Base-by-base conservation (phyloP, 2,113 vertebrate genomes). In the Dipodomys stephensi region DNA sequence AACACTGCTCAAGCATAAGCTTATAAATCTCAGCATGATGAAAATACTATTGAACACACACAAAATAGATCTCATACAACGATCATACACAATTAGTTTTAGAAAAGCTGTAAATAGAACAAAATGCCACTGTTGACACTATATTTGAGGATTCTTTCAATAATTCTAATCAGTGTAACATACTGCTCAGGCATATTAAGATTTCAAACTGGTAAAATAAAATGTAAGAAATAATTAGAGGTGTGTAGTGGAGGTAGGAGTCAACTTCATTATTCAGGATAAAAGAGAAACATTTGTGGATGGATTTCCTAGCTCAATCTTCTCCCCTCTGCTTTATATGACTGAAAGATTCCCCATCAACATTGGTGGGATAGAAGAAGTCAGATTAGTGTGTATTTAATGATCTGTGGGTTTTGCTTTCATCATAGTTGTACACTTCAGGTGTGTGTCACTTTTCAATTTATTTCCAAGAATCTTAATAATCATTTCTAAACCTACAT, bases 251-350 rank as follows among this genome's bases (percentile, higher is more conserved):
- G 25, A 74, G 83, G 22, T 46, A 62, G 18, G 8, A 79, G 8
- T 13, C 57, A 90, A 44, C 23, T 87, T 91, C 46, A 73, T 96
- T 93, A 88, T 88, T 64, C 46, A 83, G 62, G 39, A 71, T 65
- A 49, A 30, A 71, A 68, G 27, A 68, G 3, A 92, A 19, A 11
- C 15, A 69, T 46, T 25, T 78, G 65, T 18, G 15, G 28, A 68
- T 62, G 23, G 9, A 22, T 46, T 69, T 1, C 13, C 22, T 82
- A 68, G 27, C 15, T 86, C 19, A 49, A 60, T 86, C 79, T 92
- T 94, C 65, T 90, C 65, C 49, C 5, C 93, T 94, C 91, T 93
- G 65, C 78, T 85, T 93, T 91, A 82, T 22, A 92, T 0, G 76
- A 57, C 15, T 16, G 15, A 57, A 57, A 13, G 15, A 16, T 57